Base-by-base conservation (phyloP, 30 jellyfish, hydroid and myxozoan genomes). In the Aurelia coerulea region DNA sequence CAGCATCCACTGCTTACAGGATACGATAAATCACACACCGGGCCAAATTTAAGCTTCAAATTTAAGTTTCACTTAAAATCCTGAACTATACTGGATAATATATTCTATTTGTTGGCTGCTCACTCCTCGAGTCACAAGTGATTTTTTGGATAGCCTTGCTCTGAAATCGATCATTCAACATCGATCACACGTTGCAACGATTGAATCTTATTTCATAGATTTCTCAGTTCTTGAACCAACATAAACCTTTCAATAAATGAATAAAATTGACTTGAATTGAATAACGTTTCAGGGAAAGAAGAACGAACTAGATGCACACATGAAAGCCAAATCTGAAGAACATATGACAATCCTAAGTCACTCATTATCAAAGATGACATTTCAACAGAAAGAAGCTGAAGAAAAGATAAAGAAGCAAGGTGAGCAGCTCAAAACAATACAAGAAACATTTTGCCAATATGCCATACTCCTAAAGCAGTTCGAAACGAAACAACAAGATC, bases 231-330 rank as follows among this genome's bases (percentile, higher is more conserved):
- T 7, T 46, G 56, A 46, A 1, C 8, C 14, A 46, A 46, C 13
- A 46, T 0, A 46, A 0, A 46, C 3, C 56, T 46, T 42, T 9
- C 15, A 46, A 46, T 23, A 23, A 23, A n/a, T n/a, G n/a, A n/a
- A 23, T 23, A 23, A 23, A 23, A 23, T 23, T 23, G 29, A 23
- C 0, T 23, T 23, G 29, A 23, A 23, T 23, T 23, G 29, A 23
- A 23, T 46, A 46, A 46, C 42, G 17, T 76, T 77, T 0, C 53
- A 90, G 97, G 97, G 95, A 31, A 82, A 74, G 17, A 74, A 72
- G 33, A 62, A n/a, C 14, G 93, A 83, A 12, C 19, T 90, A 65
- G 97, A 90, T n/a, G 39, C 59, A 17, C 97, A 90, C 62, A n/a
- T 90, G 46, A 77, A 71, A 16, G 54, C 75, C 12, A 85, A 79